Evolutionary conservation across 2,113 vertebrate genomes (phyloP).

Genomic region (Maccullochella peelii): DNA sequence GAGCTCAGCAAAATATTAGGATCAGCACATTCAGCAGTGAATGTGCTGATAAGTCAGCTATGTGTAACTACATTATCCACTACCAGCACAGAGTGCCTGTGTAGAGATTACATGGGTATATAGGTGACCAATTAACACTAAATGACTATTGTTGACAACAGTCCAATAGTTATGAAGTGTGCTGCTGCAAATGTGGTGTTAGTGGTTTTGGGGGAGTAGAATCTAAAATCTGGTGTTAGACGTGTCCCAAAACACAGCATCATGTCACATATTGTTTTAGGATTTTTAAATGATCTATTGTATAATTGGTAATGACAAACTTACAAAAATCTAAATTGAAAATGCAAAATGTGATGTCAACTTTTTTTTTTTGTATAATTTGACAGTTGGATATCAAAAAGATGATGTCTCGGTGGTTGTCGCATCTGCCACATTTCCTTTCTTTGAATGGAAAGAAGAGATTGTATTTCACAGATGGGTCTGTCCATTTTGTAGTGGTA

Average conservation of each 20-base stretch:
- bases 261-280: neutral
- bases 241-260: neutral
- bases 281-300: neutral
- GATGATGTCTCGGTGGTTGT: neutral
- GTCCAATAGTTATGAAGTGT: neutral
- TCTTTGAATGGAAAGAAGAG: neutral
- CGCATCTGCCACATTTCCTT: neutral
- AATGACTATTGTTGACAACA: neutral
- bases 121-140: neutral
- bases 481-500: neutral
- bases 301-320: neutral
- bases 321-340: neutral
- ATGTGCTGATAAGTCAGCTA: neutral
- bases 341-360: neutral
- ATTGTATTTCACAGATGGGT: neutral
- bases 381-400: neutral
- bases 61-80: neutral
- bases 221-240: neutral
- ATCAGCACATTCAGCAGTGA: neutral
- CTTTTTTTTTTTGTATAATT: neutral
- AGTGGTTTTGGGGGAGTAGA: neutral
- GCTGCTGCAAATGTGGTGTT: slow-evolving; percentile 5
- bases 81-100: neutral
- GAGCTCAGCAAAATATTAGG: neutral
- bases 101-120: neutral